Conservation (phyloP, 2,888 invertebrate genomes). For the Andrena minutula region DNA sequence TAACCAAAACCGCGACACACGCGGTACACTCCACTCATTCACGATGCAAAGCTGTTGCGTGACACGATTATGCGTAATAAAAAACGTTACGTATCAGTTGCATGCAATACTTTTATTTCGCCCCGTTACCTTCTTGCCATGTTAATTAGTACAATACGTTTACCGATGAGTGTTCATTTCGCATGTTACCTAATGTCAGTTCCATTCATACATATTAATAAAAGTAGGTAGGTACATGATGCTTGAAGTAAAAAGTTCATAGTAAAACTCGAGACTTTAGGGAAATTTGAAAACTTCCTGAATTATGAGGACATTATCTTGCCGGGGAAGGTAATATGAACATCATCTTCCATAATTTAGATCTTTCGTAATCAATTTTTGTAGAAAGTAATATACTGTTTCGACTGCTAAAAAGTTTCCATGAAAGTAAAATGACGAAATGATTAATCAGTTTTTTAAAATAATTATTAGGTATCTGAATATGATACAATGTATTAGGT, state of each 20-base stretch:
- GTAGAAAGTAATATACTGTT: no score
- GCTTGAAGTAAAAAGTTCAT: background rate
- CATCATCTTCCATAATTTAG: no score
- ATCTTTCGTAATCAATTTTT: no score
- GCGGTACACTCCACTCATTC: constrained; percentile 4
- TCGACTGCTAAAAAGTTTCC: no score
- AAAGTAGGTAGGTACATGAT: background rate
- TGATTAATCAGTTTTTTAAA: no score
- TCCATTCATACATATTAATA: background rate
- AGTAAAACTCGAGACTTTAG: background rate
- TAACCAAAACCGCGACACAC: constrained; percentile 20
- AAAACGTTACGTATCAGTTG: background rate
- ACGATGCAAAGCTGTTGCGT: background rate
- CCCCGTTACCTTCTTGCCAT: constrained; percentile 20
- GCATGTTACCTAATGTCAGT: background rate
- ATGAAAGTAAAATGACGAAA: no score
- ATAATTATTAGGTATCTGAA: no score
- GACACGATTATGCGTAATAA: background rate
- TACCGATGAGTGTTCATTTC: background rate
- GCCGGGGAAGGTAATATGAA: no score
- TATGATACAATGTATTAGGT: no score
- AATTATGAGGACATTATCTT: no score
- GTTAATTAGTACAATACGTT: constrained; percentile 21
- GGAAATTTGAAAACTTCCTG: no score
- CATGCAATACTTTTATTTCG: constrained; percentile 11